phyloP scores from a whole-genome alignment of 2,888 invertebrate species.

The Unio pictorum region DNA sequence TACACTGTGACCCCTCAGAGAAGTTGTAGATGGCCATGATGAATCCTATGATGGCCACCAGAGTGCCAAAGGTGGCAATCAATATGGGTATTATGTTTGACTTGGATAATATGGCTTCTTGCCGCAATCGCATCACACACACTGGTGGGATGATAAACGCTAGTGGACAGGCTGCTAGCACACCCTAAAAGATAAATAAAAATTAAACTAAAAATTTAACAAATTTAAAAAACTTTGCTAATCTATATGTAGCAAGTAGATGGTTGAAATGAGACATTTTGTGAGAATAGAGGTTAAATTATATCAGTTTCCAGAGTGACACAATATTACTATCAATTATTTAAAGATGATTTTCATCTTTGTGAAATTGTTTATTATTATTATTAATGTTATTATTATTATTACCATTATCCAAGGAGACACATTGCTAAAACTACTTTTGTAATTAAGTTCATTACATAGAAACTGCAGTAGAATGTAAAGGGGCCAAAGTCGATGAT shows the following conservation, averaged over 20 bases:
- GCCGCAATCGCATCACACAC: constrained; percentile 82
- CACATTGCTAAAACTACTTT: no score
- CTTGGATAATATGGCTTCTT: constrained; percentile 79
- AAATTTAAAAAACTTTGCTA: neutral
- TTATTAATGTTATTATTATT: no score
- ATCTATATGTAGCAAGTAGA: neutral
- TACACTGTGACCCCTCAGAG: constrained; percentile 75
- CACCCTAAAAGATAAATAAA: constrained; percentile 76
- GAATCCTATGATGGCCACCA: constrained; percentile 78
- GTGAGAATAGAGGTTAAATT: constrained; percentile 51
- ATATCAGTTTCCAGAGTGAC: neutral
- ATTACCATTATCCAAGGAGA: no score
- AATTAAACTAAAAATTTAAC: no score
- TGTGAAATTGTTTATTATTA: no score
- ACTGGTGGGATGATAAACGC: constrained; percentile 87
- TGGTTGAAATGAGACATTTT: neutral
- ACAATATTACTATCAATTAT: neutral
- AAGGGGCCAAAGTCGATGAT: no score
- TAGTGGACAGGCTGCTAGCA: constrained; percentile 85
- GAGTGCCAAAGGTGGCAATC: constrained; percentile 80
- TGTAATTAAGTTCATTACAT: no score
- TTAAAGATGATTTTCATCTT: no score
- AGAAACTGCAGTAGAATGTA: no score
- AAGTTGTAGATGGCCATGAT: constrained; percentile 76
- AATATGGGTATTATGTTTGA: constrained; percentile 82